These are phyloP conservation scores for Lycophotia porphyrea DNA, from an alignment of 2,888 invertebrate species.

Conservation along the genomic window DNA sequence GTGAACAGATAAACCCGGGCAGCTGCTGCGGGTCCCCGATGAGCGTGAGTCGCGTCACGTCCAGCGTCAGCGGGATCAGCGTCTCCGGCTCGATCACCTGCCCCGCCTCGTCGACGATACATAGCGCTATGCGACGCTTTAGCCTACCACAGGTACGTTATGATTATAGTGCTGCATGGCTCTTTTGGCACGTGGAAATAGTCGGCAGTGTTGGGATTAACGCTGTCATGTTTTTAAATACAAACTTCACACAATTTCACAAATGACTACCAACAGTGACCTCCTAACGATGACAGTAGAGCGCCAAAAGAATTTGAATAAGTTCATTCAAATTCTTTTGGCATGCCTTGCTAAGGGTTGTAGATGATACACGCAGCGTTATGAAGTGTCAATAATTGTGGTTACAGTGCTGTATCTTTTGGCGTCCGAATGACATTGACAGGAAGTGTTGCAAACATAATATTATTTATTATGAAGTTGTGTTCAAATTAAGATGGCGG, in stretches of 20 bases:
- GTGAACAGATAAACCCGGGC: slow-evolving; percentile 94
- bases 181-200: neutral
- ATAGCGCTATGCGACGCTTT: slow-evolving; percentile 89
- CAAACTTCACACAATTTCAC: neutral
- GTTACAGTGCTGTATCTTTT: no score
- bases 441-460: no score
- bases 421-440: no score
- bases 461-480: no score
- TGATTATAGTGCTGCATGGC: neutral
- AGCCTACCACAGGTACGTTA: slow-evolving; percentile 70
- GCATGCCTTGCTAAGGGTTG: neutral
- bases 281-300: no score
- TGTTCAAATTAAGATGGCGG: no score
- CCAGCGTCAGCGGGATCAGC: slow-evolving; percentile 94
- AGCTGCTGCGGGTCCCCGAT: slow-evolving; percentile 97
- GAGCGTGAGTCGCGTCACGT: slow-evolving; percentile 93
- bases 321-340: no score
- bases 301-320: neutral
- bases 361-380: neutral
- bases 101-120: slow-evolving; percentile 96
- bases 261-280: no score
- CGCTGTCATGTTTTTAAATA: neutral
- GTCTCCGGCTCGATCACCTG: slow-evolving; percentile 96
- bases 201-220: neutral
- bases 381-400: neutral